Conservation (phyloP, 37 sponge, comb jelly and placozoan genomes). For the Haliclona indistincta region DNA sequence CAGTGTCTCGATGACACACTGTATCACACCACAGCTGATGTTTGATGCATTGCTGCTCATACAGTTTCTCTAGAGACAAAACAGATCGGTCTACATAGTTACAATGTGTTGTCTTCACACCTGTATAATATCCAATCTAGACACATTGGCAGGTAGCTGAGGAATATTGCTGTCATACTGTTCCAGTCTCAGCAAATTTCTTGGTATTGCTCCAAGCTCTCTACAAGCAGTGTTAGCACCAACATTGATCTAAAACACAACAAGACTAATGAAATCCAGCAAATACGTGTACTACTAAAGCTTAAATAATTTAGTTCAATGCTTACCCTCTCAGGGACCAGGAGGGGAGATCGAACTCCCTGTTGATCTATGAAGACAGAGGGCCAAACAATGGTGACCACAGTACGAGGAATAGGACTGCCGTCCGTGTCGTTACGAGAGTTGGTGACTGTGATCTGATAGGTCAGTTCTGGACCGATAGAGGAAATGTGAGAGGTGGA, state of each 20-base stretch:
- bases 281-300: no score
- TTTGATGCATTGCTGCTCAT: neutral
- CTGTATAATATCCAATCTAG: no score
- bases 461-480: neutral
- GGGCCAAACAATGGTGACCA: neutral
- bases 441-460: constrained; percentile 26
- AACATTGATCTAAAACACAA: no score
- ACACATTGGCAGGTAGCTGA: no score
- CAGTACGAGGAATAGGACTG: constrained; percentile 21
- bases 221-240: neutral
- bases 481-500: neutral
- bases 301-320: no score
- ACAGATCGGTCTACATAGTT: neutral
- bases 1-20: neutral
- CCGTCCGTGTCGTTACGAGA: constrained; percentile 11
- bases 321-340: no score
- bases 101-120: neutral
- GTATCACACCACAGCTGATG: constrained; percentile 11
- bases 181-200: no score
- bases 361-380: neutral
- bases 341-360: no score
- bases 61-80: neutral
- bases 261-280: no score
- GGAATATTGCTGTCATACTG: no score
- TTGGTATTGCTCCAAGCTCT: neutral